Base-by-base conservation (phyloP, 2,888 invertebrate genomes). In the Chloroclysta siterata region DNA sequence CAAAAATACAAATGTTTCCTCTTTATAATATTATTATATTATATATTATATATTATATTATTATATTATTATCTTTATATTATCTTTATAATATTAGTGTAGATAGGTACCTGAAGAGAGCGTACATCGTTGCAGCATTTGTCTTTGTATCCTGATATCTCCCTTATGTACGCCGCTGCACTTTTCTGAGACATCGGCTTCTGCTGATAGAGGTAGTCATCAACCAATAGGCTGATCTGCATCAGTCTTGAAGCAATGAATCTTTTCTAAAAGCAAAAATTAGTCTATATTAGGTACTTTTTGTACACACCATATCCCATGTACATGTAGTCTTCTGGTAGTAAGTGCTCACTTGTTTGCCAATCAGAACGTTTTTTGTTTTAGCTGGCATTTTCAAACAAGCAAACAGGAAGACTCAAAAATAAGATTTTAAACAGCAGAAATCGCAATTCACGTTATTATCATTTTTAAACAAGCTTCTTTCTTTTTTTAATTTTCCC, bases 31-130 rank as follows among this genome's bases (percentile, higher is more conserved):
- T 29, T 29, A n/a, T n/a, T n/a, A n/a, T n/a, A n/a, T n/a, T n/a
- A n/a, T n/a, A n/a, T n/a, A n/a, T n/a, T n/a, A n/a, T n/a, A n/a
- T n/a, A n/a, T n/a, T n/a, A n/a, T n/a, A n/a, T n/a, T n/a, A n/a
- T n/a, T n/a, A n/a, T n/a, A n/a, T n/a, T n/a, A n/a, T n/a, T n/a
- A n/a, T n/a, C n/a, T n/a, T n/a, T n/a, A n/a, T n/a, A n/a, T n/a
- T n/a, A n/a, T n/a, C n/a, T n/a, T n/a, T n/a, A n/a, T n/a, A n/a
- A n/a, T n/a, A n/a, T n/a, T n/a, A n/a, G n/a, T n/a, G n/a, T n/a
- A n/a, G n/a, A n/a, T n/a, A n/a, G n/a, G n/a, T n/a, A 89, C 89
- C 82, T 90, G 89, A 51, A 86, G 68, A 8, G 79, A 79, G 15
- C 81, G 74, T 1, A 60, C 70, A 60, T 89, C 84, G 1, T 68